phyloP scores from a whole-genome alignment of 2,888 invertebrate genomes.

The Bellardia pandia region DNA sequence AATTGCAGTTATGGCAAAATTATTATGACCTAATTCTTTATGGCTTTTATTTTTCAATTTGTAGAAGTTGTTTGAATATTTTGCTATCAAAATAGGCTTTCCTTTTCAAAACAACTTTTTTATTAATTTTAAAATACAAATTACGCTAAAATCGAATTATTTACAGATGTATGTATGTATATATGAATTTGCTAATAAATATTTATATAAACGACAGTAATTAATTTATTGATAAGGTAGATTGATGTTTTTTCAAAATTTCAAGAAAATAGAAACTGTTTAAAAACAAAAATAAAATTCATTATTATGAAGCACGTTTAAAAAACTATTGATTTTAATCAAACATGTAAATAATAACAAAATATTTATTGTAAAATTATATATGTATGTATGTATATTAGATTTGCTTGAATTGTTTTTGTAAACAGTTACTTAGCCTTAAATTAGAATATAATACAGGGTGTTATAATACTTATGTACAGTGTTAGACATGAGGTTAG shows the following conservation, averaged over 20 bases:
- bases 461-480: neutral
- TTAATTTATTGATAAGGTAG: slow-evolving; percentile 40
- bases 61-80: too few species aligned
- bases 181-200: neutral
- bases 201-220: slow-evolving; percentile 7
- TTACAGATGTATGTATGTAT: neutral
- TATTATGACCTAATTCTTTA: too few species aligned
- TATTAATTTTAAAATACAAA: neutral
- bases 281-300: slow-evolving; percentile 20
- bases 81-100: neutral
- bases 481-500: too few species aligned
- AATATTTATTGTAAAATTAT: slow-evolving; percentile 5
- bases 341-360: neutral
- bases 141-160: neutral
- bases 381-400: neutral
- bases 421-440: slow-evolving; percentile 10
- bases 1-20: too few species aligned
- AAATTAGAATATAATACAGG: neutral
- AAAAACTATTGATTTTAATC: slow-evolving; percentile 23
- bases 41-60: too few species aligned
- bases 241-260: neutral
- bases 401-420: neutral
- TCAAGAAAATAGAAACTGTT: slow-evolving; percentile 28
- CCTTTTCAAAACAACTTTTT: neutral
- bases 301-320: neutral